Conservation (phyloP, 1,140 invertebrate species). For the Penaeus indicus region DNA sequence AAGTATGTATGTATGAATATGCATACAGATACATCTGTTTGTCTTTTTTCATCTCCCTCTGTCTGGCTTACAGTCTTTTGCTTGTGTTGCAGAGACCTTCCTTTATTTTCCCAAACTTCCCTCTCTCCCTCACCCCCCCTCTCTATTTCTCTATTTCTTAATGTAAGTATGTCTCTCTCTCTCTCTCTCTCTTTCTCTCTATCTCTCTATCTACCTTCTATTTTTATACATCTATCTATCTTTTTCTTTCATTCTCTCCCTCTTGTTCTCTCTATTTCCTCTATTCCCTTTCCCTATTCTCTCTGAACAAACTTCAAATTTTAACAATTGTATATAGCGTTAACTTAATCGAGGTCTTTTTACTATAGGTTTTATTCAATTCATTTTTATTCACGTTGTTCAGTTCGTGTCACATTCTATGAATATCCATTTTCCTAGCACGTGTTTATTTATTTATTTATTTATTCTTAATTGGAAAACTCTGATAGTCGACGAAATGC, state of each 20-base stretch:
- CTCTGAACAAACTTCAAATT: no score
- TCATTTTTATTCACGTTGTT: not conserved
- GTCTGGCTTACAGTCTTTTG: not conserved
- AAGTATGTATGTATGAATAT: not conserved
- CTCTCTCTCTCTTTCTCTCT: not conserved
- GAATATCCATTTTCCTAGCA: not conserved
- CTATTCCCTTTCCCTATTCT: no score
- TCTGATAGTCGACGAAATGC: no score
- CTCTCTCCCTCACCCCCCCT: not conserved
- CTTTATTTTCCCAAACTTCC: not conserved
- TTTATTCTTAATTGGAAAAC: no score
- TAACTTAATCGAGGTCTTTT: not conserved
- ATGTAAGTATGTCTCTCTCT: no score
- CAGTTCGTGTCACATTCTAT: not conserved
- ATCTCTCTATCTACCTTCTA: no score
- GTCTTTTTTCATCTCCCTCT: not conserved
- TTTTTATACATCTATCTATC: no score
- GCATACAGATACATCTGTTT: not conserved
- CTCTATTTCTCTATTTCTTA: not conserved
- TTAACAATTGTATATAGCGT: not conserved
- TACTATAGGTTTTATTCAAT: not conserved
- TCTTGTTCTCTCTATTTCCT: no score
- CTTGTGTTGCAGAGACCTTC: not conserved
- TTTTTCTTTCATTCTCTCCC: no score
- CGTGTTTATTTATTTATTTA: no score